Evolutionary conservation across 2,888 invertebrate genomes (phyloP).

Genomic region (Terebella lapidaria): DNA sequence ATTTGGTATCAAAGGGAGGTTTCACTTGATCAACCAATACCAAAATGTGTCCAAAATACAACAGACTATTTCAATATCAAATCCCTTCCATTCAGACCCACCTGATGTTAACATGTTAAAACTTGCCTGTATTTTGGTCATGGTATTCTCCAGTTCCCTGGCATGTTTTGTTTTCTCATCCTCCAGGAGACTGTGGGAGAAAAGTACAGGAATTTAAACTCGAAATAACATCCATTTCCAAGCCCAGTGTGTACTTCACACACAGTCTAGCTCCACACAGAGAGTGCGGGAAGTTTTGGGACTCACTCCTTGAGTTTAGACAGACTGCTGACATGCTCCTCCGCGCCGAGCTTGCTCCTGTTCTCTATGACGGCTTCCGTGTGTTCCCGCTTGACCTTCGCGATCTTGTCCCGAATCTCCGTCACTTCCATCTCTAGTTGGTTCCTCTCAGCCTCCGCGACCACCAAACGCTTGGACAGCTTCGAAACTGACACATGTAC

Average conservation of each 20-base stretch:
- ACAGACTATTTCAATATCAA: too few species aligned
- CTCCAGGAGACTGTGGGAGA: slow-evolving; percentile 27
- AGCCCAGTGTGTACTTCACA: too few species aligned
- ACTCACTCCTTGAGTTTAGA: slow-evolving; percentile 41
- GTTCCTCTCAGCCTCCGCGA: slow-evolving; percentile 36
- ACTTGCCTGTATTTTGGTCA: slow-evolving; percentile 14
- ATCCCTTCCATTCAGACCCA: too few species aligned
- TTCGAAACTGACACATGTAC: slow-evolving; percentile 11
- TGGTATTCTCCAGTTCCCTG: slow-evolving; percentile 13
- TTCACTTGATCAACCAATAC: too few species aligned
- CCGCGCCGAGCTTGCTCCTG: slow-evolving; percentile 31
- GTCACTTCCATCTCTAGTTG: slow-evolving; percentile 36
- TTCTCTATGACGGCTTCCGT: slow-evolving; percentile 36
- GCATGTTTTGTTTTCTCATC: slow-evolving; percentile 26
- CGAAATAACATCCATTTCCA: background rate
- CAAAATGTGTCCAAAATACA: too few species aligned
- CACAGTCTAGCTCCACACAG: too few species aligned
- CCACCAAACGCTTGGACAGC: slow-evolving; percentile 38
- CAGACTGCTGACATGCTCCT: slow-evolving; percentile 40
- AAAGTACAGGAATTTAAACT: background rate
- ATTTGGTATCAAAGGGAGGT: too few species aligned
- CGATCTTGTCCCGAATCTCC: slow-evolving; percentile 30
- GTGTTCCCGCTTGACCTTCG: slow-evolving; percentile 36
- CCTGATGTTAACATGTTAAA: too few species aligned
- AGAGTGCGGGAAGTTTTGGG: too few species aligned